Percentiles rank a stretch among this genome's conserved stretches.
Evolutionary conservation across 2,888 invertebrate species (phyloP).

Genomic region (Fragum sueziense): DNA sequence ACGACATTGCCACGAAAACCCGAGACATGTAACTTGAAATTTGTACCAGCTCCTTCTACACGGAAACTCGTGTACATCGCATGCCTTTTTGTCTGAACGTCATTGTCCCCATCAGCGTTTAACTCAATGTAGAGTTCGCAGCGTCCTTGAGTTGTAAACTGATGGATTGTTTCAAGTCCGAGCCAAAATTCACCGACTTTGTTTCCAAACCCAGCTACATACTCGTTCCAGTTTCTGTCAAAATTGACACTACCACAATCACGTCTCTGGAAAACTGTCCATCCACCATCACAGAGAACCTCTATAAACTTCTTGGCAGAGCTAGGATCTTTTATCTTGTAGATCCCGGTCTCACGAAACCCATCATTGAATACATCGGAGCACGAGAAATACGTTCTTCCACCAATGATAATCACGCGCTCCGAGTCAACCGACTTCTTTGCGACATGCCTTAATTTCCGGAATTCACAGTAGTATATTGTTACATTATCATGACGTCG

Average conservation of each 20-base stretch:
- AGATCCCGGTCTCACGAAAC: neutral
- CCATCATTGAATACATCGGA: neutral
- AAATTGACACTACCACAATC: constrained; percentile 7
- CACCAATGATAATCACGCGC: neutral
- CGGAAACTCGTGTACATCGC: constrained; percentile 7
- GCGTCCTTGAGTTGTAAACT: neutral
- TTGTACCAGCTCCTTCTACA: neutral
- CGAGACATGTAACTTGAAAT: neutral
- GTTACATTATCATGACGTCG: neutral
- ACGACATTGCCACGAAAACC: constrained; percentile 27
- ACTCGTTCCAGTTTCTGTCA: neutral
- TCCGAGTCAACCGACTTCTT: neutral
- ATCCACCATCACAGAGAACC: neutral
- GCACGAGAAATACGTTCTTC: neutral
- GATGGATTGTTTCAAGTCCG: constrained; percentile 4
- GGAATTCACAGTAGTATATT: neutral
- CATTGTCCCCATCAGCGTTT: neutral
- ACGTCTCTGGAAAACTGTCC: constrained; percentile 12
- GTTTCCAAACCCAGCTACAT: neutral
- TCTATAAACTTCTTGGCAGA: no score
- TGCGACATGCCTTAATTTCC: neutral
- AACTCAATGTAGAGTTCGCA: constrained; percentile 7
- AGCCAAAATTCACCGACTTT: constrained; percentile 15
- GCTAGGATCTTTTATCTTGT: neutral
- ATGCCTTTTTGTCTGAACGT: neutral